Evolutionary conservation across 2,888 invertebrate species (phyloP).

Genomic region (Hyposoter dolosus): DNA sequence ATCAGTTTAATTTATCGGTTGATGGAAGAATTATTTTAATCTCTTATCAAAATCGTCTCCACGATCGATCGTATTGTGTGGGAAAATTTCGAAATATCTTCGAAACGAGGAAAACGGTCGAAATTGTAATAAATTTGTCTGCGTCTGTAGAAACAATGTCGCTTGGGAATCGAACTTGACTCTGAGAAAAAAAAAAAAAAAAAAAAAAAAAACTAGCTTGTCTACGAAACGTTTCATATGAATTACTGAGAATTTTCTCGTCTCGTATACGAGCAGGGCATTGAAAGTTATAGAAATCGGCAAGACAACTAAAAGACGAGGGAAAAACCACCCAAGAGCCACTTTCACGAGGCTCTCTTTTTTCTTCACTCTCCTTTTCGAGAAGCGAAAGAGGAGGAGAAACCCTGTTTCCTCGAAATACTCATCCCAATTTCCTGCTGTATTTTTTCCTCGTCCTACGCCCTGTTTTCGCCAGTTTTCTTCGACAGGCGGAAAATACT

Average conservation of each 20-base stretch:
- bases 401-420: conserved; percentile 40
- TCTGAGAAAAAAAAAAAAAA: conserved; percentile 33
- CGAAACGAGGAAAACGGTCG: neutral
- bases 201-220: conserved; percentile 2
- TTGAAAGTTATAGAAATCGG: conserved; percentile 37
- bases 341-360: conserved; percentile 27
- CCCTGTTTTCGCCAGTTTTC: conserved; percentile 14
- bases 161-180: neutral
- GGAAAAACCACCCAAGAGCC: conserved; percentile 51
- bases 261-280: conserved; percentile 20
- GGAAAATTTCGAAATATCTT: neutral
- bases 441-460: conserved; percentile 22
- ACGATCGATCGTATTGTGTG: neutral
- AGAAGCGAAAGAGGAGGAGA: conserved; percentile 50
- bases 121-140: neutral
- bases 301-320: conserved; percentile 10
- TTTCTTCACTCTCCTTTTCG: conserved; percentile 46
- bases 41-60: neutral
- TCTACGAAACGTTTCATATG: neutral
- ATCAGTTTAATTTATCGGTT: neutral
- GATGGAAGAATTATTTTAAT: neutral
- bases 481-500: conserved; percentile 20
- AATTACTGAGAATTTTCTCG: conserved; percentile 40
- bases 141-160: neutral
- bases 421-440: conserved; percentile 50